These are phyloP conservation scores for Spodoptera exigua DNA, from an alignment of 2,888 invertebrate species.

Conservation along the genomic window DNA sequence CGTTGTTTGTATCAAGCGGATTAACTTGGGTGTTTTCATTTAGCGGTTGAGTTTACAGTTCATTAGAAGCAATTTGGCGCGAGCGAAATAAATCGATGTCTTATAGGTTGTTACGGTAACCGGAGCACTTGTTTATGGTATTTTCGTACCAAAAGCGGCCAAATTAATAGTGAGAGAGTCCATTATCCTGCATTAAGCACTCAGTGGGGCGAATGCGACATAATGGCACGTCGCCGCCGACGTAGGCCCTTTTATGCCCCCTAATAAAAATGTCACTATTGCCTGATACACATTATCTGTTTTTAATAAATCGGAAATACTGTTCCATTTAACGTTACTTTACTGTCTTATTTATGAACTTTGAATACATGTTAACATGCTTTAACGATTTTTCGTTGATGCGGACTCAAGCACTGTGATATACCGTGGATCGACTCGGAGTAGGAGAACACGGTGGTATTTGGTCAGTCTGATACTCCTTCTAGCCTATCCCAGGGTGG, in stretches of 20 bases:
- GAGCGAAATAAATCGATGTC: conserved; percentile 37
- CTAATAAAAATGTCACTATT: conserved; percentile 79
- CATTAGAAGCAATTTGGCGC: conserved; percentile 31
- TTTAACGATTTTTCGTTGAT: no score
- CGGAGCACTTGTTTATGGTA: conserved; percentile 69
- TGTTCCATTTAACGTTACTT: neutral
- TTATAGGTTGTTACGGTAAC: conserved; percentile 51
- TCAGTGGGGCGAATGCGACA: conserved; percentile 78
- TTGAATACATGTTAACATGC: no score
- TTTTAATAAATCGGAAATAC: conserved; percentile 50
- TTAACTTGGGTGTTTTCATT: conserved; percentile 32
- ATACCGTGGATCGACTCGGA: no score
- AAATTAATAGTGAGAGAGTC: conserved; percentile 84
- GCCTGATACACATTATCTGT: conserved; percentile 66
- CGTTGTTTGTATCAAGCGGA: conserved; percentile 30
- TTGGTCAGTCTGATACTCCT: no score
- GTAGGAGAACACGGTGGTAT: no score
- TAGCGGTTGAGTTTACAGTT: conserved; percentile 33
- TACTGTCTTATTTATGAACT: no score
- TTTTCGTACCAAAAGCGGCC: conserved; percentile 75
- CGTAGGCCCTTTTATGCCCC: conserved; percentile 74
- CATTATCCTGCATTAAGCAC: conserved; percentile 86
- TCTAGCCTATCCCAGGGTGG: no score
- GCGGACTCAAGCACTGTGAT: no score
- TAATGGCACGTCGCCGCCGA: conserved; percentile 75